Conservation (phyloP, 1,140 invertebrate species). For the Drosophila subpulchrella region DNA sequence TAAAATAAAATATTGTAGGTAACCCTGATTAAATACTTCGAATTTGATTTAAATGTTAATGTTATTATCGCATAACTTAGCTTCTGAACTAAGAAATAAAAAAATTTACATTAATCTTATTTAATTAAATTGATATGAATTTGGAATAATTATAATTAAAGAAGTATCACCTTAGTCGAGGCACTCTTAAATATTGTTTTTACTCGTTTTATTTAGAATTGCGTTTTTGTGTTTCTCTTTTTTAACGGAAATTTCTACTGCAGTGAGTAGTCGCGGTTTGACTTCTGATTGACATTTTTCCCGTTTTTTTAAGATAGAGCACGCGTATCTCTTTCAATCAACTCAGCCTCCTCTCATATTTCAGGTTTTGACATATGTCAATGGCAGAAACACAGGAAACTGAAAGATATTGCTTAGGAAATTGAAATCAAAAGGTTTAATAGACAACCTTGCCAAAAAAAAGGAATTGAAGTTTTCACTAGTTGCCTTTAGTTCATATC, state of each 20-base stretch:
- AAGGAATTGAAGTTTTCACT: not conserved
- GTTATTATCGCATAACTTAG: no score
- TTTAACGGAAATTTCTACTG: conserved; percentile 69
- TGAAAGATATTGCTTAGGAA: conserved; percentile 41
- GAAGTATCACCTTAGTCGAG: not conserved
- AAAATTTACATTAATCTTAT: no score
- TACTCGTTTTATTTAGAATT: conserved; percentile 30
- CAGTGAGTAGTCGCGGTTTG: conserved; percentile 68
- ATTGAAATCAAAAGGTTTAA: conserved; percentile 19
- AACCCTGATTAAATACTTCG: no score
- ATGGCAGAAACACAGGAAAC: conserved; percentile 54
- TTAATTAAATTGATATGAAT: no score
- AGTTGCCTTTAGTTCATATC: not conserved
- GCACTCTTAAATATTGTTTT: not conserved
- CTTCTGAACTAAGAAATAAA: no score
- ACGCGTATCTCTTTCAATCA: conserved; percentile 46
- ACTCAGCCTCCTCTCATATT: conserved; percentile 54
- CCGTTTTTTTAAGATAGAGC: conserved; percentile 33
- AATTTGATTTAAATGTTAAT: no score
- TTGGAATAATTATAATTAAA: not conserved
- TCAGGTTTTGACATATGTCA: conserved; percentile 67
- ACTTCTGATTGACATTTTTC: conserved; percentile 77
- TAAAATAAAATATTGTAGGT: no score
- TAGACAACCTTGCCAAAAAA: not conserved
- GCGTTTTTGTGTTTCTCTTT: conserved; percentile 35